Base-by-base conservation (phyloP, 2,888 invertebrate species). In the Pegoplata infirma region DNA sequence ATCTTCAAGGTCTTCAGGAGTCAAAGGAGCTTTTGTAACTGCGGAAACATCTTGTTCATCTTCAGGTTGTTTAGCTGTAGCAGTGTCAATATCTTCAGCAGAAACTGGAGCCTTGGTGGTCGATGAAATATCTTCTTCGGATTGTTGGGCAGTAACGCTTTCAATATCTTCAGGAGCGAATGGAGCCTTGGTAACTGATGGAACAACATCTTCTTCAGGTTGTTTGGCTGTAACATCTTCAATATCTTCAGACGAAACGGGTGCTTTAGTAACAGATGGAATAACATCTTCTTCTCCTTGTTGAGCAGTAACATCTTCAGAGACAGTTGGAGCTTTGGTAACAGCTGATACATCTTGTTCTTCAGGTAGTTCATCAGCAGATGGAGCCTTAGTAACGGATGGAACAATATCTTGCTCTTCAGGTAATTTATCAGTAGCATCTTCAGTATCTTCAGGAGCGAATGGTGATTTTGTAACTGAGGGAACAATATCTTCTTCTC, bases 371-470 rank as follows among this genome's bases (percentile, higher is more conserved):
- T 53, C 28, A 12, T 21, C 44, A 21, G 7, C 14, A 14, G 25
- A 21, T 32, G 71, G 17, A 28, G 56, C 17, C 56, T 67, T 19
- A 12, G 78, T 75, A 32, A 7, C 36, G 17, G 21, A 25, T 28
- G 46, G 8, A 28, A 25, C 5, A 16, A 17, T 17, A 32, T 36
- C 32, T 32, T 63, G 28, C 10, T 49, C 68, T 58, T 56, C 67
- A 16, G 51, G 5, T 10, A 14, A 16, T 8, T 21, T 14, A 12
- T 36, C 51, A 3, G 66, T 49, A 28, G 36, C 19, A n/a, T 59
- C 58, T 7, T 68, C 47, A 16, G 56, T 51, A 32, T 53, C 51
- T 23, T 81, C 82, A 14, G 84, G 61, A 23, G 46, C 40, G 5
- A 58, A 7, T 53, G 71, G 21, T 1, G 21, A 1, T 5, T 14